Conservation (phyloP, 2,888 invertebrate species). For the Latrodectus elegans region DNA sequence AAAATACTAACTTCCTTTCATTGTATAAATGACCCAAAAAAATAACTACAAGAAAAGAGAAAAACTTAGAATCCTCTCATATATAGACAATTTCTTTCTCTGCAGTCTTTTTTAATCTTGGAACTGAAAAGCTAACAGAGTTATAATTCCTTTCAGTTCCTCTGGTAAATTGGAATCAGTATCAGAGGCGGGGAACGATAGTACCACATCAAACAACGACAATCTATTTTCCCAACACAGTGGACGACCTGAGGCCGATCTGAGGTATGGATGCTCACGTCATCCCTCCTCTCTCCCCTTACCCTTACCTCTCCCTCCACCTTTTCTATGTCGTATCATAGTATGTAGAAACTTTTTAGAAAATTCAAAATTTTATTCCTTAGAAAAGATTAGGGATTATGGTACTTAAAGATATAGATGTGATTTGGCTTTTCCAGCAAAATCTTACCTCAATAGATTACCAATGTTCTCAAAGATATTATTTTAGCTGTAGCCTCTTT, state of each 20-base stretch:
- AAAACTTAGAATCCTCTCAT: neutral
- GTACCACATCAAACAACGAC: slow-evolving; percentile 31
- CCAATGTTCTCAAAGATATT: too few relatives aligned
- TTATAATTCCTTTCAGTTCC: slow-evolving; percentile 67
- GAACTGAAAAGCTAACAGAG: slow-evolving; percentile 56
- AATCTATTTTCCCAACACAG: slow-evolving; percentile 46
- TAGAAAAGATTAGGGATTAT: neutral
- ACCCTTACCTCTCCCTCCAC: slow-evolving; percentile 3
- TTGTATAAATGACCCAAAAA: too few relatives aligned
- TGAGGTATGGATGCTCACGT: slow-evolving; percentile 64
- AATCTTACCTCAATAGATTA: too few relatives aligned
- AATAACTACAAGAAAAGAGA: neutral
- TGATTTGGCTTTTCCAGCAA: too few relatives aligned
- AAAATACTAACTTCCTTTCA: too few relatives aligned
- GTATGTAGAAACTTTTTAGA: slow-evolving; percentile 28
- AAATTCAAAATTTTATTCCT: neutral
- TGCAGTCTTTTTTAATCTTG: neutral
- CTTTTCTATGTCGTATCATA: slow-evolving; percentile 46
- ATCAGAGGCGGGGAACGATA: slow-evolving; percentile 43
- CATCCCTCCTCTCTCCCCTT: slow-evolving; percentile 45
- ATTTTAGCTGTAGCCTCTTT: too few relatives aligned
- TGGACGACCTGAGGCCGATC: slow-evolving; percentile 57
- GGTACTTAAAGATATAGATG: too few relatives aligned
- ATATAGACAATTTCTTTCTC: neutral
- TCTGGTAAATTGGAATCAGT: slow-evolving; percentile 49